Conservation (phyloP, 2,888 invertebrate species). For the Philereme vetulata region DNA sequence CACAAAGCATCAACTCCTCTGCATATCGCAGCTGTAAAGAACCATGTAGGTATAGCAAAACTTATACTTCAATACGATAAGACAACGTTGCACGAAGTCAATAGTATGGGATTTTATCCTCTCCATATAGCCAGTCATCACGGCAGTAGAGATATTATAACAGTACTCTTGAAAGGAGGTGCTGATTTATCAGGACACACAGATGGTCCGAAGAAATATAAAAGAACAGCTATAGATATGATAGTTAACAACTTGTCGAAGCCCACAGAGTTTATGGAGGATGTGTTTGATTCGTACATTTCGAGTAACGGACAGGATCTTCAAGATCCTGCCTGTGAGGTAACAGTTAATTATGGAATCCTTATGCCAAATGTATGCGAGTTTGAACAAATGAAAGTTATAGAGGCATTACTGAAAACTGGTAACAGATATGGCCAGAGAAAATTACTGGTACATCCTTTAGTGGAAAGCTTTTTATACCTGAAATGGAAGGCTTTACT, state of each 20-base stretch:
- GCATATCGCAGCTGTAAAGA: conserved; percentile 74
- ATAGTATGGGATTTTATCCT: conserved; percentile 61
- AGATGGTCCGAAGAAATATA: conserved; percentile 66
- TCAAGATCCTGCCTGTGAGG: conserved; percentile 64
- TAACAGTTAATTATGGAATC: conserved; percentile 79
- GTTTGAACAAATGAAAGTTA: conserved; percentile 81
- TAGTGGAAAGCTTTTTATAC: conserved; percentile 82
- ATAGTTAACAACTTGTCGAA: conserved; percentile 77
- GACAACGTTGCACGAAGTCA: conserved; percentile 71
- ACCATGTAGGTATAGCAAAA: conserved; percentile 65
- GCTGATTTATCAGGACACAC: conserved; percentile 72
- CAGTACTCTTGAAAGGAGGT: conserved; percentile 68
- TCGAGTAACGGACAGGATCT: conserved; percentile 68
- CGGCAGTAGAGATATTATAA: conserved; percentile 84
- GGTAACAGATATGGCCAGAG: conserved; percentile 78
- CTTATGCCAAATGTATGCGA: conserved; percentile 71
- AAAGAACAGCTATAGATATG: conserved; percentile 78
- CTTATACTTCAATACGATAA: conserved; percentile 66
- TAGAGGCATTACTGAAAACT: conserved; percentile 80
- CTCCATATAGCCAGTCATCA: conserved; percentile 79
- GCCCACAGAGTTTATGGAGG: conserved; percentile 79
- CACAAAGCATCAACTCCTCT: conserved; percentile 73
- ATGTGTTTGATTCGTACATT: conserved; percentile 79
- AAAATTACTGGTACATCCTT: conserved; percentile 79
- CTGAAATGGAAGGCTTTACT: conserved; percentile 83